Percentiles rank a stretch among this genome's conserved stretches.
Evolutionary conservation across 2,797 vertebrate species (phyloP).

Genomic region (Salmo trutta): DNA sequence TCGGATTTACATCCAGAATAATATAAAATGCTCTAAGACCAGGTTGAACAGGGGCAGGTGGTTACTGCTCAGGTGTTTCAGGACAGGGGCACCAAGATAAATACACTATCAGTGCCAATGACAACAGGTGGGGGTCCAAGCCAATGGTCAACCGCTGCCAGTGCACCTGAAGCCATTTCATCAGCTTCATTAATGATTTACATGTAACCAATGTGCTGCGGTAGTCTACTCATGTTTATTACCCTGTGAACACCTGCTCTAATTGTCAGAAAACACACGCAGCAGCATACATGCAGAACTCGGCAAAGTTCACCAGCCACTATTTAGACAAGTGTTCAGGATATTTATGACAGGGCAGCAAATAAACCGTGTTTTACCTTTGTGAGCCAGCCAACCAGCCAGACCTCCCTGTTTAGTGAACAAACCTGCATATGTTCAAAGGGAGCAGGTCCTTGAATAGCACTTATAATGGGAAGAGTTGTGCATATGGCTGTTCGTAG

Average conservation of each 20-base stretch:
- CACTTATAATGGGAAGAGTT: slow-evolving; percentile 31
- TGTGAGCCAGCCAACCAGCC: slow-evolving; percentile 12
- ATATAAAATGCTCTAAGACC: no score
- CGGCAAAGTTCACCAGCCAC: slow-evolving; percentile 45
- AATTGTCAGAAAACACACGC: slow-evolving; percentile 13
- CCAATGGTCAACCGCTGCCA: slow-evolving; percentile 30
- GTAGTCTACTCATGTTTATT: slow-evolving; percentile 34
- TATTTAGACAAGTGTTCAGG: slow-evolving; percentile 45
- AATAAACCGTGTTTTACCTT: slow-evolving; percentile 51
- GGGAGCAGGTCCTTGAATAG: slow-evolving; percentile 22
- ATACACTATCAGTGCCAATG: slow-evolving; percentile 33
- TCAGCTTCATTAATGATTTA: slow-evolving; percentile 41
- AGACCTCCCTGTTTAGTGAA: slow-evolving; percentile 51
- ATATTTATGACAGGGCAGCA: slow-evolving; percentile 41
- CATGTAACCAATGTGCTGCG: slow-evolving; percentile 32
- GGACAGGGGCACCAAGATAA: slow-evolving; percentile 25
- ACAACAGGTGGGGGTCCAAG: slow-evolving; percentile 42
- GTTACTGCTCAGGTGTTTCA: slow-evolving; percentile 37
- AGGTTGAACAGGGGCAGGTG: slow-evolving; percentile 14
- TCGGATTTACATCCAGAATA: no score
- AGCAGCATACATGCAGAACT: not conserved
- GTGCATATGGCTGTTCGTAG: slow-evolving; percentile 20
- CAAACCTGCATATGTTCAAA: slow-evolving; percentile 13
- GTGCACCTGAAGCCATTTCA: slow-evolving; percentile 19
- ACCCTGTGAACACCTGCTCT: slow-evolving; percentile 45